Base-by-base conservation (phyloP, 1,140 invertebrate genomes). In the Gyrodactylus bullatarudis region DNA sequence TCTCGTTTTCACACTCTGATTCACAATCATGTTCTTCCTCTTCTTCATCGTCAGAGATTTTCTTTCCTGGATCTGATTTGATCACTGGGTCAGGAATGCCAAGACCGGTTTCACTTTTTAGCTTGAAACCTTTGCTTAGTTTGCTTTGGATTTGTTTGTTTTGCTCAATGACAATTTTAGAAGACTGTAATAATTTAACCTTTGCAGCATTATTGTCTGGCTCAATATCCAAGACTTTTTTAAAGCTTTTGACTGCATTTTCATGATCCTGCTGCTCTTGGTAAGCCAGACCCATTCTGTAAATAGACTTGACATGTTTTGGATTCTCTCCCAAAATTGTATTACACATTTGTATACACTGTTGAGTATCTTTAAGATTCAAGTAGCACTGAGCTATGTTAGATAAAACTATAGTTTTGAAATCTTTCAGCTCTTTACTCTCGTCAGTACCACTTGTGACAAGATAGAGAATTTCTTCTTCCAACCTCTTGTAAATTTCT, bases 321-420 rank as follows among this genome's bases (percentile, higher is more conserved):
- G 1, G 1, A 73, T 73, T 23, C 8, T 27, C 1, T 68, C 27
- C 68, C 21, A 73, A 68, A 24, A 26, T 26, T 68, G 26, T 69
- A 24, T 73, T 26, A 26, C 34, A 68, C n/a, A 27, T n/a, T 19
- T 68, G 20, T 8, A 34, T 68, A 23, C 21, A 8, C 25, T 73
- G 20, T 23, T 23, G 20, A 19, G 20, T n/a, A 73, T 73, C 34
- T 20, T 16, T 23, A 2, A 54, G 19, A n/a, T 73, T 73, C 8
- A 73, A 73, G 26, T 73, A 69, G 21, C 21, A 23, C 34, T 27
- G 26, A 27, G 34, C 68, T 20, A 73, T n/a, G 26, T 73, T 73
- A 1, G 26, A 24, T 20, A 22, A 2, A 1, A 69, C 20, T 1
- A 19, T 69, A 8, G 26, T 23, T 22, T 26, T 23, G 1, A 34